Conservation (phyloP, 2,113 vertebrate genomes). For the Myrmecobius fasciatus region DNA sequence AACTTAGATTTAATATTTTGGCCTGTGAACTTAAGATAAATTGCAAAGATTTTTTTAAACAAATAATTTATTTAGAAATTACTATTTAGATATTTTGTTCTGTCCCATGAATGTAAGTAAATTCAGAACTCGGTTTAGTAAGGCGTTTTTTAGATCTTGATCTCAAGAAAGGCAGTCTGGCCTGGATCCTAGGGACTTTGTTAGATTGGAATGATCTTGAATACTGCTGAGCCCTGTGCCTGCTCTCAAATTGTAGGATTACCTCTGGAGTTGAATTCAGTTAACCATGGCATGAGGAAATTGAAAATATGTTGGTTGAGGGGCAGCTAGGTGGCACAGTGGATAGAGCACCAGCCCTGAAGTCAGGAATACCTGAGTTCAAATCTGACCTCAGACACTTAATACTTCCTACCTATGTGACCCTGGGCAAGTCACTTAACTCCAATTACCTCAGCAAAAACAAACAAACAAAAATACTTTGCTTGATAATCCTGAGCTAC, state of each 20-base stretch:
- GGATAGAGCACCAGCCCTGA: no score
- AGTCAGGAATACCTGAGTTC: no score
- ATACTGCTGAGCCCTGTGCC: not conserved
- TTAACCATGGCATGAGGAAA: not conserved
- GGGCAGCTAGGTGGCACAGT: no score
- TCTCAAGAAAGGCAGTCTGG: not conserved
- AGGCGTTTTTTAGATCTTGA: not conserved
- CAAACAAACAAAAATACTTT: no score
- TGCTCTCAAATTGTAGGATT: not conserved
- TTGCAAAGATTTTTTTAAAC: not conserved
- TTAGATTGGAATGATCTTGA: not conserved
- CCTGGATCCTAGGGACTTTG: not conserved
- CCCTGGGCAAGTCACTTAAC: no score
- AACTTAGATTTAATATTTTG: constrained; percentile 68
- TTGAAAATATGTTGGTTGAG: no score
- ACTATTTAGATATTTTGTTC: not conserved
- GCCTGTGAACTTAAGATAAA: constrained; percentile 38
- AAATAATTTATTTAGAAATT: constrained; percentile 21
- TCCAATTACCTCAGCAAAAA: no score
- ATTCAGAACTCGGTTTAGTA: not conserved
- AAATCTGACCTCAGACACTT: no score
- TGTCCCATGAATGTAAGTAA: not conserved
- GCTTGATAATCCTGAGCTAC: not conserved
- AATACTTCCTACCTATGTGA: no score
- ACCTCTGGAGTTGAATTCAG: not conserved